Base-by-base conservation (phyloP, 2,113 vertebrate genomes). In the Emydura subglobosa region DNA sequence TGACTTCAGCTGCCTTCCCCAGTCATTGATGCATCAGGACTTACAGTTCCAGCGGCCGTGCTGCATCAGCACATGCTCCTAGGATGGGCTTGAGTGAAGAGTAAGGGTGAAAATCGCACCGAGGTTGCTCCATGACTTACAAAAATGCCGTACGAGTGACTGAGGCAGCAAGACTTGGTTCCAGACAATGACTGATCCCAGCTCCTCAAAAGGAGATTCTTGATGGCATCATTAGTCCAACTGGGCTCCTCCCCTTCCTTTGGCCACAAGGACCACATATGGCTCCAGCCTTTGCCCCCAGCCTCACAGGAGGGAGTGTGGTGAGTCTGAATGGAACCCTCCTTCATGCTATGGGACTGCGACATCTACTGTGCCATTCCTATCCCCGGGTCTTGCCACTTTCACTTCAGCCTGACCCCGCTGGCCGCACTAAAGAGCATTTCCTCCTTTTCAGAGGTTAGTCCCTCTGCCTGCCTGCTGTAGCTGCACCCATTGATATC, bases 41-140 rank as follows among this genome's bases (percentile, higher is more conserved):
- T 91, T 86, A 39, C 25, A 93, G 61, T 76, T 95, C 83, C 65
- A 76, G 89, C 85, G 86, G 85, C 17, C 21, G 72, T n/a, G 68
- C n/a, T 42, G 21, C 2, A 0, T 42, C 42, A 76, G 39, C 39
- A 25, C 27, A 31, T 5, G 22, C 68, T 39, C 27, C 29, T 61
- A 7, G 19, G 68, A 21, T 9, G n/a, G 68, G 72, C 39, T 76
- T 39, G 21, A 76, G 39, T 44, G 39, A 76, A 76, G 22, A 44
- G 24, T 76, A 25, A 76, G 39, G 11, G 39, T 76, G 24, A 76
- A n/a, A 76, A 76, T 25, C 3, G 24, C 72, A 76, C 39, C 1
- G 5, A 76, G 39, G 21, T 25, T 14, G 74, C 13, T 7, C 65
- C 6, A 7, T 6, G 74, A 44, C 74, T 47, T 6, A 22, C 9